Percentiles rank a stretch among this genome's conserved stretches.
These are phyloP conservation scores for Morus bassanus DNA, from an alignment of 2,797 vertebrate genomes.

Conservation along the genomic window DNA sequence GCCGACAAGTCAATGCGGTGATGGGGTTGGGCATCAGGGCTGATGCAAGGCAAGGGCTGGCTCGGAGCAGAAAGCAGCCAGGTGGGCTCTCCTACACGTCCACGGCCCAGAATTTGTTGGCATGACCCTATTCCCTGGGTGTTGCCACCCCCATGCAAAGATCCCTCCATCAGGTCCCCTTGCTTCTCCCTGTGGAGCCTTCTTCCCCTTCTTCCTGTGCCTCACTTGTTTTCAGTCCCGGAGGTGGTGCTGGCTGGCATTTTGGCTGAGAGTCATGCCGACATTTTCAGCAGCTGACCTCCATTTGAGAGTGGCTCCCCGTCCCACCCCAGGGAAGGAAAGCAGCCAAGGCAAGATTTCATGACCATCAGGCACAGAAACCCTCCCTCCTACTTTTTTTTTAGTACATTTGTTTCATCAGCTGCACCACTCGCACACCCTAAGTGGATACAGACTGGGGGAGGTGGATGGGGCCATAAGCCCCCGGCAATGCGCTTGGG, in stretches of 20 bases:
- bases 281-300: slow-evolving; percentile 46
- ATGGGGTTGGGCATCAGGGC: not conserved
- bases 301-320: slow-evolving; percentile 32
- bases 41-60: not conserved
- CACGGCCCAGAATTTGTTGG: not conserved
- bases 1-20: not conserved
- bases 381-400: not conserved
- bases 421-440: not conserved
- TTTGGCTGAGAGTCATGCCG: slow-evolving; percentile 10
- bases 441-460: not conserved
- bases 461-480: not conserved
- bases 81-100: accelerated
- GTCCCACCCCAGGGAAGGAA: not conserved
- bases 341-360: not conserved
- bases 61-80: not conserved
- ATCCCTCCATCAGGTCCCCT: not conserved
- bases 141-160: not conserved
- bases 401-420: accelerated
- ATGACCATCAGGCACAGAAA: accelerated
- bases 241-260: slow-evolving; percentile 27
- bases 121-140: not conserved
- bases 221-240: not conserved
- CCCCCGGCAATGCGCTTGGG: accelerated
- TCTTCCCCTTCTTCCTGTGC: not conserved
- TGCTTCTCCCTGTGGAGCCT: not conserved